These are phyloP conservation scores for Gambusia yucatana DNA, from an alignment of 2,797 vertebrate genomes.

Conservation along the genomic window DNA sequence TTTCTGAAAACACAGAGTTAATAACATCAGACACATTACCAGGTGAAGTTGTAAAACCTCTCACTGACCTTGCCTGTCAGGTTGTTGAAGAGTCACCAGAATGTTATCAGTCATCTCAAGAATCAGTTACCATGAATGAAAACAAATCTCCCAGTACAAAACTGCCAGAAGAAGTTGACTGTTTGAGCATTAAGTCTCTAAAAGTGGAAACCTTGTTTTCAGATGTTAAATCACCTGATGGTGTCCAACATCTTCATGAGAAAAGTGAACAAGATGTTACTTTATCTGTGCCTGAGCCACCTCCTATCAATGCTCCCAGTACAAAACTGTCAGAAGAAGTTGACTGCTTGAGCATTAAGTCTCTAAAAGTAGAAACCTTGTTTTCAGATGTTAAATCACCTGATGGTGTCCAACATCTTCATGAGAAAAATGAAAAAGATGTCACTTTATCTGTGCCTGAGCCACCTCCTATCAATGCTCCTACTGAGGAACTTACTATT, in stretches of 20 bases:
- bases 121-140: constrained; percentile 1
- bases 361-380: constrained; percentile 19
- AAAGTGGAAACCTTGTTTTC: constrained; percentile 20
- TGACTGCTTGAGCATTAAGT: constrained; percentile 17
- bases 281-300: no score
- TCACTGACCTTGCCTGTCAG: not conserved
- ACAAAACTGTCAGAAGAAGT: constrained; percentile 7
- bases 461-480: constrained; percentile 25
- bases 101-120: constrained; percentile 11
- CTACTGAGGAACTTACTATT: constrained; percentile 34
- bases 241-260: constrained; percentile 20
- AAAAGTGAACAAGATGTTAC: constrained; percentile 27
- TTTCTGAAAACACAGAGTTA: constrained; percentile 19
- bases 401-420: constrained; percentile 26
- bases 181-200: constrained; percentile 16
- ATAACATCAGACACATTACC: constrained; percentile 7
- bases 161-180: constrained; percentile 12
- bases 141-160: constrained; percentile 16
- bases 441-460: constrained; percentile 21
- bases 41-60: constrained; percentile 14
- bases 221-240: constrained; percentile 37
- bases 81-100: constrained; percentile 11
- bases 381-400: constrained; percentile 32
- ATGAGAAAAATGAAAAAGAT: constrained; percentile 33
- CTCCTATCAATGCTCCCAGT: constrained; percentile 5